These are phyloP conservation scores for Lasiurus cinereus DNA, from an alignment of 2,113 vertebrate species.

Conservation along the genomic window DNA sequence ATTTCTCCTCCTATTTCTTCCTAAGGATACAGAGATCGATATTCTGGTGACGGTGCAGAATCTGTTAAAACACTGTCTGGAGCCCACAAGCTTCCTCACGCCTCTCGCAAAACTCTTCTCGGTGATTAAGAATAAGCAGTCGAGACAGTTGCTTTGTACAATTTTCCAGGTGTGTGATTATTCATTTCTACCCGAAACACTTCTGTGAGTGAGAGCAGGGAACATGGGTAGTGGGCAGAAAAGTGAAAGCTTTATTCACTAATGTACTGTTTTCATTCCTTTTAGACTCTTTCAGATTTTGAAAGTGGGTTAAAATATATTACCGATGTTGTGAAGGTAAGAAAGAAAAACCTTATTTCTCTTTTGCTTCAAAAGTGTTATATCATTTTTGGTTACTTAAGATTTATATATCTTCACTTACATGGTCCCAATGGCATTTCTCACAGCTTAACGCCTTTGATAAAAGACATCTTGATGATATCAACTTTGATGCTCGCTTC, in stretches of 20 bases:
- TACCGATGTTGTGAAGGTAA: conserved; percentile 94
- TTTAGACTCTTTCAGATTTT: conserved; percentile 94
- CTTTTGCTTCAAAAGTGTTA: conserved; percentile 17
- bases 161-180: conserved; percentile 92
- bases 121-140: conserved; percentile 92
- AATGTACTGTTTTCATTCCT: not conserved
- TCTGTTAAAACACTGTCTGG: conserved; percentile 91
- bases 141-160: conserved; percentile 92
- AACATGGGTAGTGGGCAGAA: not conserved
- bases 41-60: conserved; percentile 96
- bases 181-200: not conserved
- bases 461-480: conserved; percentile 95
- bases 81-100: conserved; percentile 91
- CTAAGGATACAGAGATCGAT: conserved; percentile 95
- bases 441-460: conserved; percentile 95
- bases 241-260: not conserved
- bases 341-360: conserved; percentile 25
- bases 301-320: conserved; percentile 91
- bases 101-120: conserved; percentile 96
- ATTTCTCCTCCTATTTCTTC: conserved; percentile 65
- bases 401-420: not conserved
- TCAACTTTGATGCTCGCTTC: conserved; percentile 95
- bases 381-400: not conserved
- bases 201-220: not conserved
- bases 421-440: not conserved